Evolutionary conservation across 2,888 invertebrate genomes (phyloP), one percentile per base, ranked within the genome.

Genomic region (Therioaphis trifolii): DNA sequence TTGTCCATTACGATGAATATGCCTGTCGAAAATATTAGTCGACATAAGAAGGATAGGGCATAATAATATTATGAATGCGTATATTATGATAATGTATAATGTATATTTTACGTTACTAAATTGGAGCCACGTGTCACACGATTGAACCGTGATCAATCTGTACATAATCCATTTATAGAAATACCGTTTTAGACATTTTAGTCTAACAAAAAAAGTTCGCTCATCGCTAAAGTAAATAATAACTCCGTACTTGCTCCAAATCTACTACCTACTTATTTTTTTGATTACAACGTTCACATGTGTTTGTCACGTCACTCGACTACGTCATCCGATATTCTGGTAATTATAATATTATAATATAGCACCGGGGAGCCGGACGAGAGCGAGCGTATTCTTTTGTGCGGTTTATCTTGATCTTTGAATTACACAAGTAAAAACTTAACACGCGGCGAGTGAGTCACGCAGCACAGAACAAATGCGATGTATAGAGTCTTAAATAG

Each of bases 311-410:
- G n/a, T n/a, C n/a, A 18, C n/a, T n/a, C 43, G 68, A 43, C 49
- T 2, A 29, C 72, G 72, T 72, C 72, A 72, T 72, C 72, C 49
- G 72, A 49, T 72, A 72, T 49, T 72, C 49, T 18, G 29, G 49
- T 72, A 49, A 15, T n/a, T n/a, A 11, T n/a, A 27, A 21, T 11
- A 52, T 29, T n/a, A 72, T 72, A 49, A 49, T 61, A 14, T 4
- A 1, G 15, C 61, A 11, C 24, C 12, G 24, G 21, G 58, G 24
- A 24, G 27, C 15, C 27, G 61, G 27, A 27, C 15, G 27, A 4
- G 2, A 14, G 15, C 14, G 14, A 29, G 61, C 12, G 4, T 14
- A 14, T 29, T 61, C 55, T 61, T 61, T 12, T 72, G 18, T 29
- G 29, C 27, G 24, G 27, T 72, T 29, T 49, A 49, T 49, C 29